Evolutionary conservation across 2,888 invertebrate genomes (phyloP).

Genomic region (Amphimallon solstitiale): DNA sequence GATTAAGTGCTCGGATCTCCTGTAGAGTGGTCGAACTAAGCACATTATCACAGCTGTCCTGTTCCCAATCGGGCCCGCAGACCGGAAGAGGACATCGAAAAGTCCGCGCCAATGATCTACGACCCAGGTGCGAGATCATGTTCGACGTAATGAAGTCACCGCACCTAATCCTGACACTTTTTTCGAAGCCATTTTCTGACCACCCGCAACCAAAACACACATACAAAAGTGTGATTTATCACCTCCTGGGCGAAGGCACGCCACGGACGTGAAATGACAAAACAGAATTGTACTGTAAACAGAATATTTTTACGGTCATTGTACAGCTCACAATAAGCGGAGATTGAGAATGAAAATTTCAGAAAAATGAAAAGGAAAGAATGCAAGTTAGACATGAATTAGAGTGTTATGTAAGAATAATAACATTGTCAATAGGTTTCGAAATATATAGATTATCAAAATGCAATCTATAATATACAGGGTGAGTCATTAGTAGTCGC

Average conservation of each 20-base stretch:
- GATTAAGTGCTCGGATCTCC: slow-evolving; percentile 48
- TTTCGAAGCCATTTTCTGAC: slow-evolving; percentile 44
- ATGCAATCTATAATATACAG: too few species aligned
- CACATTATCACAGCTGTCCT: slow-evolving; percentile 52
- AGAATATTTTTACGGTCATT: slow-evolving; percentile 52
- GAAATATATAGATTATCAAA: too few species aligned
- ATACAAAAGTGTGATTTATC: slow-evolving; percentile 58
- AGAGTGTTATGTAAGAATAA: neutral
- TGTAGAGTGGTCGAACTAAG: slow-evolving; percentile 48
- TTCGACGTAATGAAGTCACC: slow-evolving; percentile 59
- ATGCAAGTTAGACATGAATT: neutral
- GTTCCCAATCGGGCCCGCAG: slow-evolving; percentile 42
- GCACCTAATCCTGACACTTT: slow-evolving; percentile 52
- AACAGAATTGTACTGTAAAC: slow-evolving; percentile 41
- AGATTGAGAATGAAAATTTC: neutral
- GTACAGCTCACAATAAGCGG: slow-evolving; percentile 35
- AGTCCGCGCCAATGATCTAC: slow-evolving; percentile 51
- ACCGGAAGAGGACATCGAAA: slow-evolving; percentile 43
- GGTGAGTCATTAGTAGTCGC: too few species aligned
- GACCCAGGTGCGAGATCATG: slow-evolving; percentile 55
- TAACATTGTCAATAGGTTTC: too few species aligned
- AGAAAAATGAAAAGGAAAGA: neutral
- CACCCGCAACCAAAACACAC: slow-evolving; percentile 59
- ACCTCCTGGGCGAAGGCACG: slow-evolving; percentile 42
- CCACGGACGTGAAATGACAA: slow-evolving; percentile 43